A percentile compares a stretch with the other conserved stretches of the same genome.
Conservation (phyloP, 1,140 invertebrate species). For the Penaeus japonicus region DNA sequence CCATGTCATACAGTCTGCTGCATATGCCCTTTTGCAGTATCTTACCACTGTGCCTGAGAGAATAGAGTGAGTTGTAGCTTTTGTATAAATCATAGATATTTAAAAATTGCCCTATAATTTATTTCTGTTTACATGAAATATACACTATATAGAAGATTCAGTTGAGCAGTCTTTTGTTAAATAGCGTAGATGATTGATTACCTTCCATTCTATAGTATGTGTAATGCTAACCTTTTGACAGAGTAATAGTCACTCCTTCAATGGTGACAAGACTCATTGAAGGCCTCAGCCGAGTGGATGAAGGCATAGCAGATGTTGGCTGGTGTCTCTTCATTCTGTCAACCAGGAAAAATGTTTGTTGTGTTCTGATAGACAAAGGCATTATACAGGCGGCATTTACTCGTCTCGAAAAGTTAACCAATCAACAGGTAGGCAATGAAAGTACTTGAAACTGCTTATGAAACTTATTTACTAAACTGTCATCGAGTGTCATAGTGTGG, state of each 20-base stretch:
- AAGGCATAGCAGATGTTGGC: background rate
- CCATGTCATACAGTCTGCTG: constrained; percentile 32
- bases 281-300: background rate
- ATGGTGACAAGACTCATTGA: constrained; percentile 1
- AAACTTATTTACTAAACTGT: background rate
- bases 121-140: no score
- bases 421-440: constrained; percentile 20
- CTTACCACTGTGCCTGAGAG: constrained; percentile 21
- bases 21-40: constrained; percentile 29
- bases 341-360: background rate
- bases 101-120: no score
- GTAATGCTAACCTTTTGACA: no score
- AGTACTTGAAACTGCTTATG: background rate
- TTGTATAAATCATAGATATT: no score
- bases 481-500: background rate
- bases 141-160: no score
- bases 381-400: constrained; percentile 29
- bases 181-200: no score
- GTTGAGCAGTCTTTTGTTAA: no score
- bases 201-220: no score
- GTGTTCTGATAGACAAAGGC: constrained; percentile 12
- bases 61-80: background rate
- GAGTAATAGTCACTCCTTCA: background rate
- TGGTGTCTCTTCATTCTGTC: constrained; percentile 31
- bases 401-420: constrained; percentile 16